phyloP scores from a whole-genome alignment of 2,797 vertebrate species.

The Sebastes reedi region DNA sequence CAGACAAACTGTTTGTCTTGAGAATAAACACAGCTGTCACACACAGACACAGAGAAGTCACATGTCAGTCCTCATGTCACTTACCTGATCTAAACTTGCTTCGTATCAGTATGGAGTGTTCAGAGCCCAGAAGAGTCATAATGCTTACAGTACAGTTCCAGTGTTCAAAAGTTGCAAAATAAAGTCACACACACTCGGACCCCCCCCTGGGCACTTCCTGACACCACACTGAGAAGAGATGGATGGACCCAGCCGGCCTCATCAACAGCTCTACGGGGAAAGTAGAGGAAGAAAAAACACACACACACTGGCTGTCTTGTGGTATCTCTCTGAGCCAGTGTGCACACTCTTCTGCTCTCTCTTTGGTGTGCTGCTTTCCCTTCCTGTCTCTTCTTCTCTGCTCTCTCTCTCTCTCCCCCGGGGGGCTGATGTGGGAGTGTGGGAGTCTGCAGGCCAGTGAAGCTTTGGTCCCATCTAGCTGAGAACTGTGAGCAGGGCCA shows the following conservation, averaged over 20 bases:
- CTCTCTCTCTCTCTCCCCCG: conserved; percentile 31
- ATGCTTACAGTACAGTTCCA: conserved; percentile 86
- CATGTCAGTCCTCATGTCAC: conserved; percentile 44
- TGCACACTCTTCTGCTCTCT: conserved; percentile 33
- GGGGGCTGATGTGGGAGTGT: conserved; percentile 50
- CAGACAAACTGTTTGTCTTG: conserved; percentile 2
- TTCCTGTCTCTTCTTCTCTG: conserved; percentile 24
- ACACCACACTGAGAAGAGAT: conserved; percentile 64
- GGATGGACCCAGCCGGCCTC: conserved; percentile 57
- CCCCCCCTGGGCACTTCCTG: conserved; percentile 68
- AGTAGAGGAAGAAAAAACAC: neutral
- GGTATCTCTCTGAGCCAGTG: conserved; percentile 36
- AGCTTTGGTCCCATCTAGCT: conserved; percentile 88
- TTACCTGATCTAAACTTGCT: conserved; percentile 99
- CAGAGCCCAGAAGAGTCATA: conserved; percentile 98
- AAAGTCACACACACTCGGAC: conserved; percentile 54
- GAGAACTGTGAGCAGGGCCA: conserved; percentile 77
- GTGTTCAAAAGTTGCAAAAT: conserved; percentile 76
- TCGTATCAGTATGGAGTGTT: conserved; percentile 97
- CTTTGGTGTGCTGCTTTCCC: neutral
- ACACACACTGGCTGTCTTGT: neutral
- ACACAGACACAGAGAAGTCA: neutral
- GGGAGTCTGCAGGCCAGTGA: conserved; percentile 68
- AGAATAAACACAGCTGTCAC: neutral
- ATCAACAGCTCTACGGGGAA: conserved; percentile 46